A percentile compares a stretch with the other conserved stretches of the same genome.
phyloP scores from a whole-genome alignment of 2,888 invertebrate genomes.

The Belgica antarctica region DNA sequence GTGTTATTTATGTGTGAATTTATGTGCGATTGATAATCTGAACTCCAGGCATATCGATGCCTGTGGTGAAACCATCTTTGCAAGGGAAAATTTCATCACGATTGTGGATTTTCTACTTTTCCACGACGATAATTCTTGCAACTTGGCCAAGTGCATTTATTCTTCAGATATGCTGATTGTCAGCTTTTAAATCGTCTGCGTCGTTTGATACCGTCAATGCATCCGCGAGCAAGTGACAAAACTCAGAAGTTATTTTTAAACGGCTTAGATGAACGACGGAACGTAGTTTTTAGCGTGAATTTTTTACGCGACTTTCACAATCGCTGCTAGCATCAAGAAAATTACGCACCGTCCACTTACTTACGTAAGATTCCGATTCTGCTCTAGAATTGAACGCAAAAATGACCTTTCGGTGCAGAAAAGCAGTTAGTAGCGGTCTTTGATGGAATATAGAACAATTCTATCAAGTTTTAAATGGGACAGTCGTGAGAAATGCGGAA shows the following conservation, averaged over 20 bases:
- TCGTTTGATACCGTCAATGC: too few relatives aligned
- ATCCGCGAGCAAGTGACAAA: too few relatives aligned
- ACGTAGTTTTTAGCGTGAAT: too few relatives aligned
- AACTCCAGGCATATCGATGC: background rate
- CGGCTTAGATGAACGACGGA: too few relatives aligned
- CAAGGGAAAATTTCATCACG: constrained; percentile 5
- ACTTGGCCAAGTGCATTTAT: too few relatives aligned
- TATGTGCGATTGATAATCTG: constrained; percentile 15
- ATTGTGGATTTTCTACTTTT: background rate
- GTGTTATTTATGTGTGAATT: background rate
- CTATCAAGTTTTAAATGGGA: constrained; percentile 23
- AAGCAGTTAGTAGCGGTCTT: constrained; percentile 15
- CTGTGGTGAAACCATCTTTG: background rate
- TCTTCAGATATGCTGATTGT: too few relatives aligned
- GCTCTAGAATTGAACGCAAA: background rate
- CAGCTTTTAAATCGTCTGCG: too few relatives aligned
- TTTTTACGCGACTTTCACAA: too few relatives aligned
- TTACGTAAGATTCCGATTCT: constrained; percentile 11
- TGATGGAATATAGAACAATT: constrained; percentile 15
- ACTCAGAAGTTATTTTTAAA: too few relatives aligned
- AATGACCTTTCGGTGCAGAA: background rate
- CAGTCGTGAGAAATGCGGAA: background rate
- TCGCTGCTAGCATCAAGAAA: background rate
- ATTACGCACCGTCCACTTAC: background rate
- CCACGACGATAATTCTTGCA: background rate